phyloP scores from a whole-genome alignment of 2,113 vertebrate species.

The Leuciscus idus region DNA sequence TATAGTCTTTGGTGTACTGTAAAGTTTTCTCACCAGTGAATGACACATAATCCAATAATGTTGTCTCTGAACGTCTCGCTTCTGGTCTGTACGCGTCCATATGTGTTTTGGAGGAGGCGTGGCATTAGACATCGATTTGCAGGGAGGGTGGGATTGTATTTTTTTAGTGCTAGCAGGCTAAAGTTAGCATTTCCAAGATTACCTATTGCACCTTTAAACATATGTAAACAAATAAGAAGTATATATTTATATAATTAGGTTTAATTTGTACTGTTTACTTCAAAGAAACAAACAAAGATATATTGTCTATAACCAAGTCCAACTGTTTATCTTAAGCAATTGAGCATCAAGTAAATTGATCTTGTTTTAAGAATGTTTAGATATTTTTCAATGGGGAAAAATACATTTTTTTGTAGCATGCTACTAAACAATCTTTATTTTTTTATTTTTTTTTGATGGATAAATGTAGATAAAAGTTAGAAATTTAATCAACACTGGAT shows the following conservation, averaged over 20 bases:
- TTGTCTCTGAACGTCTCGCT: too few species aligned
- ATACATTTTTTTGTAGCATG: background rate
- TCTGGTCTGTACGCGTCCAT: too few species aligned
- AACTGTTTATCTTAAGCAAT: background rate
- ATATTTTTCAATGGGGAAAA: background rate
- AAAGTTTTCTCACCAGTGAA: too few species aligned
- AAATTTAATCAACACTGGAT: background rate
- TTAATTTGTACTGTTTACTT: background rate
- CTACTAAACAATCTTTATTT: background rate
- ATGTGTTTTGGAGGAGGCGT: too few species aligned
- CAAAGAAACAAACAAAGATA: background rate
- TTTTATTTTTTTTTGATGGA: background rate
- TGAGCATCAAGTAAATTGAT: background rate
- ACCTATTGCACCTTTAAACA: background rate
- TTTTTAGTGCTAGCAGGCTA: too few species aligned
- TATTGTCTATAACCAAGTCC: background rate
- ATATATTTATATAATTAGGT: background rate
- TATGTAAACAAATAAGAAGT: background rate
- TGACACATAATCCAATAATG: too few species aligned
- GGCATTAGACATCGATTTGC: too few species aligned
- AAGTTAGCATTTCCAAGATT: too few species aligned
- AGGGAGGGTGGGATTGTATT: too few species aligned
- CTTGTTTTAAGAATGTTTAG: background rate
- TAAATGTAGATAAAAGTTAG: background rate
- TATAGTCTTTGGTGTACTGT: too few species aligned